phyloP scores from a whole-genome alignment of 2,888 invertebrate genomes.

The Drosophila trichaetosa region DNA sequence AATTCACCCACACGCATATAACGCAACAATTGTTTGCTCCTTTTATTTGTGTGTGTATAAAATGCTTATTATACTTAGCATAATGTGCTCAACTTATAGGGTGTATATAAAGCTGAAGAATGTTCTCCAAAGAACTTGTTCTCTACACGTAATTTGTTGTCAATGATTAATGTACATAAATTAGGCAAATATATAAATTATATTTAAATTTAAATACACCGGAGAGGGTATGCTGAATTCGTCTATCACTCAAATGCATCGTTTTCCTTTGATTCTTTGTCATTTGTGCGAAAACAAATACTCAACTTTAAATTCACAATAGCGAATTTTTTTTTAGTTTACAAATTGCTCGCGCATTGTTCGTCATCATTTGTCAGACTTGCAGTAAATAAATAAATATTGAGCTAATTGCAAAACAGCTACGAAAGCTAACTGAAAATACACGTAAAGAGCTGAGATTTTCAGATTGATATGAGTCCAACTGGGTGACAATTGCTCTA shows the following conservation, averaged over 20 bases:
- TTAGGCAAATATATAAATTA: not conserved
- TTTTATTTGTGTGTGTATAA: slow-evolving; percentile 10
- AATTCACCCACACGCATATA: slow-evolving; percentile 28
- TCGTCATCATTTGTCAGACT: slow-evolving; percentile 34
- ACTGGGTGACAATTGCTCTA: slow-evolving; percentile 36
- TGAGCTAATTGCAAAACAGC: slow-evolving; percentile 18
- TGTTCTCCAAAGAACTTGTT: not conserved
- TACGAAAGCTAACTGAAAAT: not conserved
- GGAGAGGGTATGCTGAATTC: not conserved
- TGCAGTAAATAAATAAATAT: slow-evolving; percentile 28
- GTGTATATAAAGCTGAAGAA: not conserved
- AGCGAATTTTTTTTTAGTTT: slow-evolving; percentile 14
- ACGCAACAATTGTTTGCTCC: slow-evolving; percentile 23
- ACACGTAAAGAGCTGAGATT: not conserved
- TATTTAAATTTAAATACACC: not conserved
- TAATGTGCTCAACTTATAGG: not conserved
- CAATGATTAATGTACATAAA: not conserved
- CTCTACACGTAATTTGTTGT: not conserved
- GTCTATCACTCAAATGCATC: not conserved
- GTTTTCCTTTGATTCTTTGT: not conserved
- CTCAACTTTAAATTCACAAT: not conserved
- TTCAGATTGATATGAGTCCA: slow-evolving; percentile 13
- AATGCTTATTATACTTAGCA: not conserved
- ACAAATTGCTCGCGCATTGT: slow-evolving; percentile 35
- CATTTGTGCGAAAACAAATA: slow-evolving; percentile 19